Percentiles rank a stretch among this genome's conserved stretches.
These are phyloP conservation scores for Progne subis DNA, from an alignment of 2,113 vertebrate genomes.

Conservation along the genomic window DNA sequence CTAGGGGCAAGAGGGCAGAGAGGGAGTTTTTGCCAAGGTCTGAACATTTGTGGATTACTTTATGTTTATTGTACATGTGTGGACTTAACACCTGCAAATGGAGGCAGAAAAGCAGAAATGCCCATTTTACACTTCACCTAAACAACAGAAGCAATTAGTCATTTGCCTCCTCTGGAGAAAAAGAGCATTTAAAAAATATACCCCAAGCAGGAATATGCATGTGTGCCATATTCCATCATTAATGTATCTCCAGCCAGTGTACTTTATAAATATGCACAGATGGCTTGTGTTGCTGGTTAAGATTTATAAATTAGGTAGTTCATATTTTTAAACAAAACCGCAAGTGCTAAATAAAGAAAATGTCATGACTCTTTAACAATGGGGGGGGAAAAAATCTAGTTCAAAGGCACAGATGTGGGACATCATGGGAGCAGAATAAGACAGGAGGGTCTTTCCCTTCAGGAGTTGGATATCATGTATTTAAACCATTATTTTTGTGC, in stretches of 20 bases:
- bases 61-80: not conserved
- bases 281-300: constrained; percentile 8
- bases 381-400: not conserved
- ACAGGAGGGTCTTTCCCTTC: not conserved
- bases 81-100: not conserved
- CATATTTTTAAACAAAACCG: constrained; percentile 28
- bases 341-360: constrained; percentile 40
- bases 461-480: not conserved
- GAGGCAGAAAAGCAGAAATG: not conserved
- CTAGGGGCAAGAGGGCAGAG: not conserved
- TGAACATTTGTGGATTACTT: not conserved
- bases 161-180: not conserved
- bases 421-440: not conserved
- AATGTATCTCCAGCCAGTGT: not conserved
- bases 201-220: not conserved
- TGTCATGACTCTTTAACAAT: not conserved
- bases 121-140: not conserved
- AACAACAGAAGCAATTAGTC: not conserved
- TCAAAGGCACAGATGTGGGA: constrained; percentile 27
- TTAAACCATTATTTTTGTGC: not conserved
- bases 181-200: not conserved
- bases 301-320: constrained; percentile 20
- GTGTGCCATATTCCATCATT: not conserved
- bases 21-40: not conserved
- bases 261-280: constrained; percentile 4